Evolutionary conservation across 2,797 vertebrate species (phyloP).

Genomic region (Gallinago solitaria): DNA sequence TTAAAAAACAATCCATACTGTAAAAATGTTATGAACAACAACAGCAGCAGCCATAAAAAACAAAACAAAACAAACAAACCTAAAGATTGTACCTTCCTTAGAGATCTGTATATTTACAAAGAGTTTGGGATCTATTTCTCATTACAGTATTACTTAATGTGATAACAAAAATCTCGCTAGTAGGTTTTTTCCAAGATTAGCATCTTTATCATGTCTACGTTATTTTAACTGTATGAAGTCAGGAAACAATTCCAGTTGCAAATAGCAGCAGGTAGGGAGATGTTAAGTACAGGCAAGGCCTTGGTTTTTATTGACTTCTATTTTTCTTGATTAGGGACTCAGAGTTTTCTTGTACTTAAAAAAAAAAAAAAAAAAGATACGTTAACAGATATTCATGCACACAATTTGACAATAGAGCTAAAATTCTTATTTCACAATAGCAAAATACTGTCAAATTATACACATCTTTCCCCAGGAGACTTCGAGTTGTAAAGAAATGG

Average conservation of each 20-base stretch:
- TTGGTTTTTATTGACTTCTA: neutral
- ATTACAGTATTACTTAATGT: neutral
- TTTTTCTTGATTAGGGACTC: neutral
- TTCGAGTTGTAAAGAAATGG: neutral
- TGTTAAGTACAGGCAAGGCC: neutral
- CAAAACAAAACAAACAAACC: neutral
- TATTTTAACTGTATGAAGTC: neutral
- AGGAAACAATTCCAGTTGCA: neutral
- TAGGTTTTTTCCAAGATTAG: neutral
- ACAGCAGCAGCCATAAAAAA: neutral
- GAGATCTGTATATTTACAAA: neutral
- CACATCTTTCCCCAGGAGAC: neutral
- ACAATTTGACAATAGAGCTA: neutral
- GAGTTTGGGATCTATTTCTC: neutral
- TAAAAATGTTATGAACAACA: neutral
- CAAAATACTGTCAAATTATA: conserved; percentile 27
- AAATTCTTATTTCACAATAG: neutral
- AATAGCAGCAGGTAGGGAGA: neutral
- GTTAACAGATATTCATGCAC: neutral
- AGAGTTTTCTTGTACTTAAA: neutral
- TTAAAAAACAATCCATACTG: neutral
- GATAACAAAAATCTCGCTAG: neutral
- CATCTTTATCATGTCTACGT: neutral
- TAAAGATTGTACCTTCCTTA: neutral
- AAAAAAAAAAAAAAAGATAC: neutral